phyloP scores from a whole-genome alignment of 2,888 invertebrate species.

The Nysson spinosus region DNA sequence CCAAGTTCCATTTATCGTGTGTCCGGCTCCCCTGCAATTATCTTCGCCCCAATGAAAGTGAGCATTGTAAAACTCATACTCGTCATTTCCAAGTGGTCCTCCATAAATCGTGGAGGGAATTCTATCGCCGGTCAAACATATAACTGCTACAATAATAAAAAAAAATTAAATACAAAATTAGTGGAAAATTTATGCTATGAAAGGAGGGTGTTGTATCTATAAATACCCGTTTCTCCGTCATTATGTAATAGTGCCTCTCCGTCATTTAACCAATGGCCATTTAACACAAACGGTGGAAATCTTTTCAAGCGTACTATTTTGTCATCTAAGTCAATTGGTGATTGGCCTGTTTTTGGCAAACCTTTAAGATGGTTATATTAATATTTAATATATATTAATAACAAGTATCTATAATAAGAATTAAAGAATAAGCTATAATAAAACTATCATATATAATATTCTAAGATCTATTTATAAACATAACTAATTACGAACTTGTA shows the following conservation, averaged over 20 bases:
- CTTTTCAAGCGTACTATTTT: slow-evolving; percentile 37
- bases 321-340: slow-evolving; percentile 67
- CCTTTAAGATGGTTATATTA: slow-evolving; percentile 14
- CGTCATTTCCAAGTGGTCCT: slow-evolving; percentile 63
- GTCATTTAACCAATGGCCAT: slow-evolving; percentile 69
- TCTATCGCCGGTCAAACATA: slow-evolving; percentile 61
- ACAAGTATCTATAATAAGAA: too few relatives aligned
- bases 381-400: background rate
- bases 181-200: background rate
- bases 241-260: slow-evolving; percentile 64
- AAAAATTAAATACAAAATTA: too few relatives aligned
- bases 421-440: too few relatives aligned
- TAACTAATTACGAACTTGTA: too few relatives aligned
- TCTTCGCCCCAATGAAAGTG: slow-evolving; percentile 70
- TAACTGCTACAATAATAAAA: slow-evolving; percentile 45
- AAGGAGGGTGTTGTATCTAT: too few relatives aligned
- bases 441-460: too few relatives aligned
- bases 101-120: slow-evolving; percentile 64
- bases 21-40: slow-evolving; percentile 67
- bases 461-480: too few relatives aligned
- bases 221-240: slow-evolving; percentile 61
- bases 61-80: slow-evolving; percentile 60
- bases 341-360: slow-evolving; percentile 57
- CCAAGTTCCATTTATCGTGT: slow-evolving; percentile 68
- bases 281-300: slow-evolving; percentile 62